phyloP scores from a whole-genome alignment of 2,113 vertebrate species.

The Hyperopisus bebe region DNA sequence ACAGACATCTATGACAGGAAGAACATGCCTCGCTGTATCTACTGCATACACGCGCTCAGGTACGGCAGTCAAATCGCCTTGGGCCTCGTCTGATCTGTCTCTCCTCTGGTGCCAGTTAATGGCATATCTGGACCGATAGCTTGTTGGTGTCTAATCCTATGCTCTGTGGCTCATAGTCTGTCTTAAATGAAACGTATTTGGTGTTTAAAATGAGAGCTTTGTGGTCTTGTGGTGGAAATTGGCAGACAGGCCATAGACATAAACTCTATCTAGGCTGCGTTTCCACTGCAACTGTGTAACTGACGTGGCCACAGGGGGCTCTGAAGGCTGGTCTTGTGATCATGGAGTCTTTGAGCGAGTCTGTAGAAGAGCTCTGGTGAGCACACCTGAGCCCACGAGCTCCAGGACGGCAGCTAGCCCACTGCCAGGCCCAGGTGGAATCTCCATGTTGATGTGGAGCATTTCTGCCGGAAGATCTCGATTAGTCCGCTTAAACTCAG shows the following conservation, averaged over 20 bases:
- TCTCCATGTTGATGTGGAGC: neutral
- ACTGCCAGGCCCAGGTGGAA: neutral
- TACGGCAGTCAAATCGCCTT: constrained; percentile 40
- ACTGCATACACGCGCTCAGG: constrained; percentile 98
- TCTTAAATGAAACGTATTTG: neutral
- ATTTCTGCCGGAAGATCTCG: neutral
- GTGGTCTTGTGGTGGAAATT: neutral
- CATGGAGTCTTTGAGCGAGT: neutral
- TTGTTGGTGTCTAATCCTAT: neutral
- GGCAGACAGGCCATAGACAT: neutral
- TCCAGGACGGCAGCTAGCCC: neutral
- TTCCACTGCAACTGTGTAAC: neutral
- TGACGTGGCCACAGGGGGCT: no score
- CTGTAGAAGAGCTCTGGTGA: neutral
- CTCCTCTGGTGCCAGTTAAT: neutral
- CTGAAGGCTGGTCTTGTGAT: neutral
- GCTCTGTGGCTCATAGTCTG: neutral
- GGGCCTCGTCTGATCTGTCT: neutral
- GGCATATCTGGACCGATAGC: neutral
- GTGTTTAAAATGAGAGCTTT: neutral
- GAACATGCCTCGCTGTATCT: constrained; percentile 98
- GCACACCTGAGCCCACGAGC: neutral
- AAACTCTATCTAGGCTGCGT: neutral
- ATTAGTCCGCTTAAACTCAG: neutral
- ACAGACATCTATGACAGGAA: constrained; percentile 98